Evolutionary conservation across 2,888 invertebrate genomes (phyloP), one percentile per base, ranked within the genome.

Genomic region (Zhuqinia jingwanae): DNA sequence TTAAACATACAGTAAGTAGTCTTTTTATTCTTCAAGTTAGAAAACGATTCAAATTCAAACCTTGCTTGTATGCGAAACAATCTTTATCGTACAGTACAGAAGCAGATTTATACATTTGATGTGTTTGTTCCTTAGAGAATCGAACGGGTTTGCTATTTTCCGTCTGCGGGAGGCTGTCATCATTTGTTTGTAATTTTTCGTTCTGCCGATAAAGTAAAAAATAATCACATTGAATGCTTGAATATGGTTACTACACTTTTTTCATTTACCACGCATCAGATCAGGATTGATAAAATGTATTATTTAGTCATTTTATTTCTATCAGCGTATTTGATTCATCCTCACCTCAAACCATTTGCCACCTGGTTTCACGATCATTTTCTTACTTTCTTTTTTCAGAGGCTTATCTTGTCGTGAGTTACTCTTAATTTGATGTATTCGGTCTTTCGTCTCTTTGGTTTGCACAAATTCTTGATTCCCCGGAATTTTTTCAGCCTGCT

Each of bases 31-130:
- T n/a, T n/a, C n/a, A n/a, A n/a, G n/a, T n/a, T n/a, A n/a, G n/a
- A n/a, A n/a, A n/a, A n/a, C n/a, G n/a, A n/a, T n/a, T n/a, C n/a
- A n/a, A n/a, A n/a, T 25, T 2, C 6, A 79, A 83, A 90, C 90
- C 36, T 45, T 81, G 70, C 87, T 45, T 83, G 68, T 89, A 90
- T 11, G 88, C 75, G 27, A 77, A 20, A 60, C 47, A 73, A 63
- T 90, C 90, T 17, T 76, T 85, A 17, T 87, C 86, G 11, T 89
- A 56, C 2, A 87, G 58, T 11, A 63, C 65, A 13, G 56, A 63
- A 11, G 90, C 89, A 10, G 79, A 84, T 42, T 58, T 85, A 50
- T 58, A 73, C 79, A 88, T 77, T 20, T 50, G 10, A 13, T 58
- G 5, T 22, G 8, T 87, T 8, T 87, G 88, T 50, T 73, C 88